Percentiles rank a stretch among this genome's conserved stretches.
These are phyloP conservation scores for Argynnis bischoffii DNA, from an alignment of 2,888 invertebrate genomes.

Conservation along the genomic window DNA sequence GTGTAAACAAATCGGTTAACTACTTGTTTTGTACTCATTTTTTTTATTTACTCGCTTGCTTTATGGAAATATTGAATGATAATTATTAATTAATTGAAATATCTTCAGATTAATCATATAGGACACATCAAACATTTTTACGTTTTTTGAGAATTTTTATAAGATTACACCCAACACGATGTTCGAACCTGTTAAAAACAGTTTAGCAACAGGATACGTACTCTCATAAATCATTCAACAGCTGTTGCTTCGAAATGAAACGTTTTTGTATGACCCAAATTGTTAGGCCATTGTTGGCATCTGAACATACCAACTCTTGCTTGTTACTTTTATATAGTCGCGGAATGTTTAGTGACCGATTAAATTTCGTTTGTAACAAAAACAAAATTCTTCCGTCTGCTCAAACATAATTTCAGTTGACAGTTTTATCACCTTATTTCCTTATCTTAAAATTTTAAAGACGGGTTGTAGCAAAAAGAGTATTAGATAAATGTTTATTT, in stretches of 20 bases:
- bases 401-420: slow-evolving; percentile 1
- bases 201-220: too few species aligned
- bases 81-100: too few species aligned
- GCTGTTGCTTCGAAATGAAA: slow-evolving; percentile 15
- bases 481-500: too few species aligned
- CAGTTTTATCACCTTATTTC: not conserved
- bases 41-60: not conserved
- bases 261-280: slow-evolving; percentile 24
- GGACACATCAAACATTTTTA: not conserved
- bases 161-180: not conserved
- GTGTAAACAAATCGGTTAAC: slow-evolving; percentile 66
- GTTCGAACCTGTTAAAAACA: not conserved
- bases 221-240: slow-evolving; percentile 3
- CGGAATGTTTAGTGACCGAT: slow-evolving; percentile 4
- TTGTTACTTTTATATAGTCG: slow-evolving; percentile 12
- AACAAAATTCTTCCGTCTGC: not conserved
- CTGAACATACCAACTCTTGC: slow-evolving; percentile 18
- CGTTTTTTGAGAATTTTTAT: not conserved
- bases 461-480: too few species aligned
- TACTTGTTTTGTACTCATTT: slow-evolving; percentile 9
- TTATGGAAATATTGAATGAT: not conserved
- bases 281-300: slow-evolving; percentile 11
- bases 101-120: not conserved
- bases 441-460: not conserved
- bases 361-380: slow-evolving; percentile 8